phyloP scores from a whole-genome alignment of 23 tunicate species.

The Botrylloides violaceus region DNA sequence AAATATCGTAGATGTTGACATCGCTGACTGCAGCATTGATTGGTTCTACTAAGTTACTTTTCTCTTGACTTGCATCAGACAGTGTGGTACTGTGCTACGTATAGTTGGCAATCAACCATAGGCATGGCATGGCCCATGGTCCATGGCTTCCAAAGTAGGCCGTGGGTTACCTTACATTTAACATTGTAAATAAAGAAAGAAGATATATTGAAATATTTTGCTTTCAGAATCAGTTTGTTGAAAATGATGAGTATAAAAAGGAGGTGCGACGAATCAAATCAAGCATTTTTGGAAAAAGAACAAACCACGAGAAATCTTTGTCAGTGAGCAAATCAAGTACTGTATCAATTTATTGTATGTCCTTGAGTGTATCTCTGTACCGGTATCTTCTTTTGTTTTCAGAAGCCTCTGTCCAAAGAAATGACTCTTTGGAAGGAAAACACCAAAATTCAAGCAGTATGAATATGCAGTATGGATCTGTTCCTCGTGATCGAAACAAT shows the following conservation, averaged over 20 bases:
- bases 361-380: neutral
- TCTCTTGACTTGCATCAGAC: too few species aligned
- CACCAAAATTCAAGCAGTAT: neutral
- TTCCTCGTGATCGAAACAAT: neutral
- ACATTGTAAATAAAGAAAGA: too few species aligned
- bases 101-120: too few species aligned
- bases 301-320: conserved; percentile 35
- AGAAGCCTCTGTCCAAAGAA: neutral
- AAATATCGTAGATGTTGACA: too few species aligned
- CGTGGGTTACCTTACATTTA: too few species aligned
- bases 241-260: conserved; percentile 67
- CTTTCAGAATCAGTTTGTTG: conserved; percentile 37
- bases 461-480: neutral
- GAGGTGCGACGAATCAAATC: conserved; percentile 77
- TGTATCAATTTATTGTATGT: neutral
- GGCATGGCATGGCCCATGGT: too few species aligned
- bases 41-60: too few species aligned
- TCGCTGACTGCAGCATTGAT: too few species aligned
- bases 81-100: too few species aligned
- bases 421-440: neutral
- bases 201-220: too few species aligned
- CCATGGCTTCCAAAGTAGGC: too few species aligned
- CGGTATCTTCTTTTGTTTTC: neutral
- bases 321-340: conserved; percentile 21
- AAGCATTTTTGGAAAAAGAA: conserved; percentile 66